Evolutionary conservation across 2,888 invertebrate genomes (phyloP).

Genomic region (Tenthredo amoena): DNA sequence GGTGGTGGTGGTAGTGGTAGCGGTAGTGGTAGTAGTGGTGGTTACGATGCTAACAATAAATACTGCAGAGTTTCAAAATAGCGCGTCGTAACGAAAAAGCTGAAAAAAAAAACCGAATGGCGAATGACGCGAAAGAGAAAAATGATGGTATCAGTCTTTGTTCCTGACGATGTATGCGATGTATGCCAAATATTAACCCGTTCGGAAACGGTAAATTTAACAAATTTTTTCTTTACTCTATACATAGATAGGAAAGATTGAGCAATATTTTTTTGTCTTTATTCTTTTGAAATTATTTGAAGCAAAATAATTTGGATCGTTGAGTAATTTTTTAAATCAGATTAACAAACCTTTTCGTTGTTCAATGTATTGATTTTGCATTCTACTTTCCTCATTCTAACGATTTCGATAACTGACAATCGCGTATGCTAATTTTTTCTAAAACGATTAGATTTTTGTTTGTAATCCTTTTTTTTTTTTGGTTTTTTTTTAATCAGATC

Average conservation of each 20-base stretch:
- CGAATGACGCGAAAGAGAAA: constrained; percentile 73
- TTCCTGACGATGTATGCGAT: constrained; percentile 72
- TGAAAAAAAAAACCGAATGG: neutral
- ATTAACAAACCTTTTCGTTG: neutral
- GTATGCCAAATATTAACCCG: constrained; percentile 52
- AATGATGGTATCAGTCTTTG: constrained; percentile 73
- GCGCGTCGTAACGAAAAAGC: neutral
- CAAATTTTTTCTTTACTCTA: neutral
- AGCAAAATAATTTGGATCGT: neutral
- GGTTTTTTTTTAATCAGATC: too few species aligned
- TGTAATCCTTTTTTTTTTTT: too few species aligned
- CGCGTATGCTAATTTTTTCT: too few species aligned
- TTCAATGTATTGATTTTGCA: too few species aligned
- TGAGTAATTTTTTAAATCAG: neutral
- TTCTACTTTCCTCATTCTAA: too few species aligned
- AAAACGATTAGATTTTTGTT: too few species aligned
- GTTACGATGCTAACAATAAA: neutral
- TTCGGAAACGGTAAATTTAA: constrained; percentile 39
- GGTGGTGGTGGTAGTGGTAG: neutral
- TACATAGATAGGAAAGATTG: neutral
- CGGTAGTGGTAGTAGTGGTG: neutral
- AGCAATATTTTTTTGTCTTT: neutral
- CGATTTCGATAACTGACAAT: too few species aligned
- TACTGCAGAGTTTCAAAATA: neutral
- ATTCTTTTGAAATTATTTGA: neutral